Conservation (phyloP, 2,797 vertebrate species). For the Ciconia nigra region DNA sequence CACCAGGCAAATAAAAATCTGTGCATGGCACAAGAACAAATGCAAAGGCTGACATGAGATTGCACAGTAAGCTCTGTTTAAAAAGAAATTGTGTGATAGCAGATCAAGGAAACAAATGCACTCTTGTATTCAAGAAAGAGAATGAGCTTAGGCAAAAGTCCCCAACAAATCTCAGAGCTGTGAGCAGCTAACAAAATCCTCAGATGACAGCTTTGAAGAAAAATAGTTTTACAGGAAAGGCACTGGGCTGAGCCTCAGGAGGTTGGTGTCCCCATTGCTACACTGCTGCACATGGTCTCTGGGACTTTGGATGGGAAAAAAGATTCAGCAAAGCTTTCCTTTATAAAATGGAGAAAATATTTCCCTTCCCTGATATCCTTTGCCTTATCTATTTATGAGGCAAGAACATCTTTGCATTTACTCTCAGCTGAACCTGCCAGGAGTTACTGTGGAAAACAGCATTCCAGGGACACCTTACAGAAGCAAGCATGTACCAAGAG, state of each 20-base stretch:
- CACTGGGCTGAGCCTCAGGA: conserved; percentile 6
- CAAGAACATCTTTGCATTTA: neutral
- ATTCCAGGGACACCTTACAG: neutral
- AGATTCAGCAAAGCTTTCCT: neutral
- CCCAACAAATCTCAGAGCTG: conserved; percentile 5
- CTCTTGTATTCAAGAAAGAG: conserved; percentile 1
- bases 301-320: neutral
- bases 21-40: neutral
- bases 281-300: neutral
- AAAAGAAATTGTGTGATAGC: conserved; percentile 14
- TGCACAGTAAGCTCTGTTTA: conserved; percentile 21
- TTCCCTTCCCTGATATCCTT: neutral
- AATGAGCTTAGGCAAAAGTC: conserved; percentile 18
- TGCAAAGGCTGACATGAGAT: neutral
- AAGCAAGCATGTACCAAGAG: neutral
- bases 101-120: conserved; percentile 55
- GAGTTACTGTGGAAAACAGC: conserved; percentile 5
- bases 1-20: neutral
- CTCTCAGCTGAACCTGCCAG: neutral
- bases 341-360: neutral
- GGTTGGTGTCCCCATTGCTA: neutral
- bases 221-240: neutral
- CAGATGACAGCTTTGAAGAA: conserved; percentile 36
- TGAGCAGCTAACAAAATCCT: conserved; percentile 24
- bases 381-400: neutral